Evolutionary conservation across 2,113 vertebrate species (phyloP), one percentile per base, ranked within the genome.

Genomic region (Calidris pugnax): DNA sequence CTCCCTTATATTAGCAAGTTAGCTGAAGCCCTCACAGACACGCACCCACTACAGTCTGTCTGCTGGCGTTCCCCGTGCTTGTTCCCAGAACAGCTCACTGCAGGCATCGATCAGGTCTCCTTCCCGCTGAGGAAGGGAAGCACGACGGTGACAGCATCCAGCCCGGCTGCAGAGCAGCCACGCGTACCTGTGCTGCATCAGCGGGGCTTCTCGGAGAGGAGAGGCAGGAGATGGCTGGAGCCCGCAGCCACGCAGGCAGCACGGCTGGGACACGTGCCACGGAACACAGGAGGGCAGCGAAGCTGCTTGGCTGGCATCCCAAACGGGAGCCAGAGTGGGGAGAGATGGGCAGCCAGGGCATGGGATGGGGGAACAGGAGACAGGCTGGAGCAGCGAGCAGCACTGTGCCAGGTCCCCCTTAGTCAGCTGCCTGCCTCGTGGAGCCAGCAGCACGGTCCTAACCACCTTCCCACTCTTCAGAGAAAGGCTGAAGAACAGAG

Each of bases 81-180:
- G 85, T n/a, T 66, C 91, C 79, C 72, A 67, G 81, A 91, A 53
- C 63, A 89, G 76, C 56, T 79, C 50, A 8, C 37, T 86, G 56
- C 84, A 47, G 22, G 14, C 87, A 81, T 32, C 3, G 6, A 76
- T 11, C 26, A 48, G 48, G 69, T 91, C 73, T 45, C 76, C 87
- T 95, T 97, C 87, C 95, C 64, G 4, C 68, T 18, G 47, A 92
- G 85, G 56, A 96, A 95, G 91, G 91, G 90, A 95, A 97, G 67
- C 28, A 2, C 4, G 28, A 50, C 11, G 33, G 77, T 73, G 87
- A 94, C 56, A 39, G 77, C 94, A 67, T 43, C 68, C 86, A 93
- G 78, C 73, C 90, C 17, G 18, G 87, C 78, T 43, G 56, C 79
- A 92, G 87, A 94, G 57, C 15, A 47, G 53, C 63, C 69, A 60